A percentile compares a stretch with the other conserved stretches of the same genome.
These are phyloP conservation scores for Hydrocynus forskahlii DNA, from an alignment of 2,797 vertebrate species.

Conservation along the genomic window DNA sequence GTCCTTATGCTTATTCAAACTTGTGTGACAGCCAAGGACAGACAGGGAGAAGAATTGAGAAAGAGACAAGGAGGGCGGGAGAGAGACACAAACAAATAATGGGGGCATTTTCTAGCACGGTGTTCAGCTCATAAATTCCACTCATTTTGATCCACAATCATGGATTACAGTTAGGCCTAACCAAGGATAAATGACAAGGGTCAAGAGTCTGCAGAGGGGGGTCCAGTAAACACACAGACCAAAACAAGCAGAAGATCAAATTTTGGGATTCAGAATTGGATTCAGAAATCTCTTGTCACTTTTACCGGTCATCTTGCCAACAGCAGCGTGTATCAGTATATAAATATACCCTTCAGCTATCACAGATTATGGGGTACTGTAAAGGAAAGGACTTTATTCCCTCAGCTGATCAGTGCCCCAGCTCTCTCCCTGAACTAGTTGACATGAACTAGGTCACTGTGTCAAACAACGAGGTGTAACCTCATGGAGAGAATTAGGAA, in stretches of 20 bases:
- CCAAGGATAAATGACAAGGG: constrained; percentile 6
- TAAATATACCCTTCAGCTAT: neutral
- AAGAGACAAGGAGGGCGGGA: neutral
- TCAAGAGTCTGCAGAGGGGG: neutral
- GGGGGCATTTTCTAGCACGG: neutral
- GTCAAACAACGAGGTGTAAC: neutral
- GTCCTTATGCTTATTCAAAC: constrained; percentile 12
- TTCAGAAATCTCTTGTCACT: neutral
- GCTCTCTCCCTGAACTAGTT: neutral
- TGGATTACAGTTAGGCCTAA: neutral
- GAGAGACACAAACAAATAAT: neutral
- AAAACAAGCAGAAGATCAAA: neutral
- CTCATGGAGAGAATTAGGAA: neutral
- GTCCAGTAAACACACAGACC: neutral
- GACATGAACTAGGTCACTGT: constrained; percentile 27
- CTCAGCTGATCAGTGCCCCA: too few relatives aligned
- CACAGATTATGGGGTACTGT: neutral
- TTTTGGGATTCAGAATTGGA: neutral
- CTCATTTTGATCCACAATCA: neutral
- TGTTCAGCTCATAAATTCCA: neutral
- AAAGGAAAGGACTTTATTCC: neutral
- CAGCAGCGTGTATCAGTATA: neutral
- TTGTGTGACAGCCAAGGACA: neutral
- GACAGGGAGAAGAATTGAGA: neutral
- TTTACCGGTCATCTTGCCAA: neutral